Conservation (phyloP, 2,113 vertebrate species). For the Opisthocomus hoazin region DNA sequence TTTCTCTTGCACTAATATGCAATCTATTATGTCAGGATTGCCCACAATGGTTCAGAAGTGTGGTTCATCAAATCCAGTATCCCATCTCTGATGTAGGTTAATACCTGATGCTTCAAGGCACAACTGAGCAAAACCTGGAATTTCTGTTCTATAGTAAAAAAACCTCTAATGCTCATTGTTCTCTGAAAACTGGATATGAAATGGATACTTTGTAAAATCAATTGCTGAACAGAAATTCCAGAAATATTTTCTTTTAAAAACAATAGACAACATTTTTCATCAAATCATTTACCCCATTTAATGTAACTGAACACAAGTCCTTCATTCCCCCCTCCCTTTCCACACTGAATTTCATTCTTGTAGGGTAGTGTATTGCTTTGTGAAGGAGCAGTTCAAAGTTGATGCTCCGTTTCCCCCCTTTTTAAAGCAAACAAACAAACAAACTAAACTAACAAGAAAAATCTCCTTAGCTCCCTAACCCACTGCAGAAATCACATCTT, state of each 20-base stretch:
- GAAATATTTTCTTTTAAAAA: neutral
- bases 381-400: neutral
- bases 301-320: neutral
- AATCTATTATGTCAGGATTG: neutral
- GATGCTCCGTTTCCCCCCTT: neutral
- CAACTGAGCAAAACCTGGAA: neutral
- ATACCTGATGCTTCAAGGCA: neutral
- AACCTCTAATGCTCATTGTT: neutral
- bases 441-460: too few relatives aligned
- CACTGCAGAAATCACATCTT: neutral
- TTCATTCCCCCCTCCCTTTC: neutral
- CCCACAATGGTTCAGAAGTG: neutral
- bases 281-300: neutral
- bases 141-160: neutral
- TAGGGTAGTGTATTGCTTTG: neutral
- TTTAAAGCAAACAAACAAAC: neutral
- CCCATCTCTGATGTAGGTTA: rapidly evolving
- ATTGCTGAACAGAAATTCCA: neutral
- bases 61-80: neutral
- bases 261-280: neutral
- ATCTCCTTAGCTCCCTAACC: neutral
- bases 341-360: neutral
- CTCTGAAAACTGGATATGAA: neutral
- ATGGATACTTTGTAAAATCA: neutral
- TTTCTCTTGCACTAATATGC: neutral